These are phyloP conservation scores for Ryuthela nishihirai DNA, from an alignment of 2,888 invertebrate species.

Conservation along the genomic window DNA sequence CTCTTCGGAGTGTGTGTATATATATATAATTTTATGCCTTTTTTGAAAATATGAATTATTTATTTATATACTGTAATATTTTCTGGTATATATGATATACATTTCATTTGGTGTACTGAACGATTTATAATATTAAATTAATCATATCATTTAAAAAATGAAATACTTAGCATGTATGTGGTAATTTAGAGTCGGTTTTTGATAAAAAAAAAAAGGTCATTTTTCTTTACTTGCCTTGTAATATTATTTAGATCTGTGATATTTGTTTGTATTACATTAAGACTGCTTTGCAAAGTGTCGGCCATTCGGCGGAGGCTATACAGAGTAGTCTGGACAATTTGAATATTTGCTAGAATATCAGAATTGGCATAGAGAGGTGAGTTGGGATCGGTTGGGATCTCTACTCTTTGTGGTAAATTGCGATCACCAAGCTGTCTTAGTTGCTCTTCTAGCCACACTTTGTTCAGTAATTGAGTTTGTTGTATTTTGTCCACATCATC, in stretches of 20 bases:
- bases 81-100: too few species aligned
- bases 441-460: constrained; percentile 38
- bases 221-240: constrained; percentile 41
- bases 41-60: too few species aligned
- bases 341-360: constrained; percentile 41
- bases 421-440: constrained; percentile 16
- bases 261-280: constrained; percentile 37
- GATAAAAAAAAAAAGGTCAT: background rate
- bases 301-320: constrained; percentile 41
- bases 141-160: too few species aligned
- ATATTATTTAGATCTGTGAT: constrained; percentile 42
- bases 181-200: too few species aligned
- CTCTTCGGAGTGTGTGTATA: too few species aligned
- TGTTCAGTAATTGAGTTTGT: constrained; percentile 41
- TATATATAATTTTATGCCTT: too few species aligned
- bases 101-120: too few species aligned
- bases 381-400: constrained; percentile 7
- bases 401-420: constrained; percentile 19
- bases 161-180: too few species aligned
- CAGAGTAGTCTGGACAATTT: constrained; percentile 42
- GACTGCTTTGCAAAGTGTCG: constrained; percentile 36
- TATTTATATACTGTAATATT: too few species aligned
- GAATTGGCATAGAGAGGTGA: constrained; percentile 3
- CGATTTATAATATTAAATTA: too few species aligned
- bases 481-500: constrained; percentile 44